Base-by-base conservation (phyloP, 2,113 vertebrate species). In the Oryzias melastigma region DNA sequence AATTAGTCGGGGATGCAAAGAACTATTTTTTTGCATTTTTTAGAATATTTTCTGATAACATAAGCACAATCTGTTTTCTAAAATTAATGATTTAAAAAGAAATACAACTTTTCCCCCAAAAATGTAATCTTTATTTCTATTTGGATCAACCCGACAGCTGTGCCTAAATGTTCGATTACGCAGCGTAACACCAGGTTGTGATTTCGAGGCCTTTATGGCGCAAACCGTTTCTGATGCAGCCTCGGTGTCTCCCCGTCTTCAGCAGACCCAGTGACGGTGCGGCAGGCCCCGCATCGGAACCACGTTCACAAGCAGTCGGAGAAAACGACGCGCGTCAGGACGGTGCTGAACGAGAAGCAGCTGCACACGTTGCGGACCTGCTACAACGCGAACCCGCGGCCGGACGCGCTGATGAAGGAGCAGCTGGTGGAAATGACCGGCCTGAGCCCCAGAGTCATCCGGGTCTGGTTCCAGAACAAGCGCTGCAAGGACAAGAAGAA, bases 391-490 rank as follows among this genome's bases (percentile, higher is more conserved):
- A 99, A 98, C 91, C 96, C 97, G 53, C 85, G 96, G 75, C 97
- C 97, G 2, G 97, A 98, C 75, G 96, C 97, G 47, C 92, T 97
- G 49, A 94, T 98, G 94, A 98, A 98, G 90, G 97, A 99, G 86
- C 96, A 97, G 91, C 92, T 99, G 62, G 95, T 98, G 82, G 96
- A 99, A 85, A 96, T 99, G 96, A 99, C 97, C 0, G 94, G 97
- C 45, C 92, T 99, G 62, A 98, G 95, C 73, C 95, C 97, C 7
- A 73, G 97, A 1, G 97, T 99, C 69, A 99, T 98, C 83, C 94
- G 97, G 42, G 95, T 99, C 63, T 99, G 97, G 97, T 99, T 99
- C 90, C 97, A 99, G 90, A 99, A 98, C 91, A 99, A 99, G 77
- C 93, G 97, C 51, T 99, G 97, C 91, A 98, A 99, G 77, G 97